Evolutionary conservation across 2,113 vertebrate genomes (phyloP).

Genomic region (Scomber japonicus): DNA sequence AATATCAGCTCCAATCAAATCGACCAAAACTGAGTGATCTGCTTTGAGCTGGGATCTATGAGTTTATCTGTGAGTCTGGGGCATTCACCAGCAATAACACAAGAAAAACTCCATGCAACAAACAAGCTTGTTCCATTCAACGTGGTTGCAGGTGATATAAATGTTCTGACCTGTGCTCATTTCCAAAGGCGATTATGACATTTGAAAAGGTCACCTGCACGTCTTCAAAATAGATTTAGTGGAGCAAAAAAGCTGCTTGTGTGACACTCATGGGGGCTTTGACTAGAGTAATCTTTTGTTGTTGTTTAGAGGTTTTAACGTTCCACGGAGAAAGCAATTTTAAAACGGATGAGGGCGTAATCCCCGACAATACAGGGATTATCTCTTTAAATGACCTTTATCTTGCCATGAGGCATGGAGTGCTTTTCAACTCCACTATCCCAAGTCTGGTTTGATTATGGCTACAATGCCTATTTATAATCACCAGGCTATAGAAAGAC

Average conservation of each 20-base stretch:
- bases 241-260: conserved; percentile 44
- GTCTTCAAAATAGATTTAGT: conserved; percentile 53
- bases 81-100: background rate
- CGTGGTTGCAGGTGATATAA: conserved; percentile 1
- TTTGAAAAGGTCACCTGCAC: conserved; percentile 62
- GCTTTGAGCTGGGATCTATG: conserved; percentile 28
- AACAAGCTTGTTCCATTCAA: background rate
- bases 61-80: conserved; percentile 18
- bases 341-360: conserved; percentile 81
- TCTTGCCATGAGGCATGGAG: conserved; percentile 73
- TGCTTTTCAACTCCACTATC: conserved; percentile 72
- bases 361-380: conserved; percentile 83
- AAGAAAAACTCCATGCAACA: conserved; percentile 9
- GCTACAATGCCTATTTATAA: conserved; percentile 69
- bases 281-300: conserved; percentile 78
- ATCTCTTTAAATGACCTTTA: conserved; percentile 84
- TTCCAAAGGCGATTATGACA: conserved; percentile 46
- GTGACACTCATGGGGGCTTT: conserved; percentile 61
- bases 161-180: conserved; percentile 16
- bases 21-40: conserved; percentile 53
- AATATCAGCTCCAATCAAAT: conserved; percentile 72
- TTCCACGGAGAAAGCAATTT: conserved; percentile 82
- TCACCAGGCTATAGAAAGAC: conserved; percentile 43
- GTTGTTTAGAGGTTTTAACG: conserved; percentile 80
- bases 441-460: conserved; percentile 73